Evolutionary conservation across 64 coral and sea anemone species (phyloP).

Genomic region (Trachythela sp.): DNA sequence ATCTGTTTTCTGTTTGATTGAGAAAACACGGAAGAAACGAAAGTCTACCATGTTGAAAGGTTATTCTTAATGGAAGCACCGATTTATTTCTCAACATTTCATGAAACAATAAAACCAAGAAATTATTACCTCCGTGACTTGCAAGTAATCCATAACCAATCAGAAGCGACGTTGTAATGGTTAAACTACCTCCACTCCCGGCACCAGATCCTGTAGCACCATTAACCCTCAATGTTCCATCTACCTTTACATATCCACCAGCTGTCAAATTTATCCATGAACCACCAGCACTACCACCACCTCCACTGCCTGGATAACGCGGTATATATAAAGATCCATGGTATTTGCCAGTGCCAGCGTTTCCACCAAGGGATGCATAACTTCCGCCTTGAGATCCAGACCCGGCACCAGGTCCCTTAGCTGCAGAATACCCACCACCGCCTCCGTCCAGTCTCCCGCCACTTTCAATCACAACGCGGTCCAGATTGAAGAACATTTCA

Average conservation of each 20-base stretch:
- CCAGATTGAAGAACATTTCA: slow-evolving; percentile 47
- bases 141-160: slow-evolving; percentile 78
- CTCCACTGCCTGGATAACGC: slow-evolving; percentile 70
- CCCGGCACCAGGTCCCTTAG: slow-evolving; percentile 50
- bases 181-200: slow-evolving; percentile 70
- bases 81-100: neutral
- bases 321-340: slow-evolving; percentile 75
- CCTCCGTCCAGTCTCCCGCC: slow-evolving; percentile 63
- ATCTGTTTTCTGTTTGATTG: too few relatives aligned
- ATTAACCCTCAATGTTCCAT: slow-evolving; percentile 68
- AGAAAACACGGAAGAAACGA: too few relatives aligned
- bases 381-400: slow-evolving; percentile 59
- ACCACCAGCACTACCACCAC: slow-evolving; percentile 79
- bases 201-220: slow-evolving; percentile 57
- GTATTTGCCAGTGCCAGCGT: slow-evolving; percentile 38
- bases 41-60: too few relatives aligned
- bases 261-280: slow-evolving; percentile 67
- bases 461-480: slow-evolving; percentile 67
- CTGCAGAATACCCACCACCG: slow-evolving; percentile 51
- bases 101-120: neutral
- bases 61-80: too few relatives aligned
- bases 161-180: slow-evolving; percentile 52
- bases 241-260: slow-evolving; percentile 43
- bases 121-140: slow-evolving; percentile 64
- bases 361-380: slow-evolving; percentile 68